Conservation (phyloP, 2,797 vertebrate genomes). For the Tympanoctomys barrerae region DNA sequence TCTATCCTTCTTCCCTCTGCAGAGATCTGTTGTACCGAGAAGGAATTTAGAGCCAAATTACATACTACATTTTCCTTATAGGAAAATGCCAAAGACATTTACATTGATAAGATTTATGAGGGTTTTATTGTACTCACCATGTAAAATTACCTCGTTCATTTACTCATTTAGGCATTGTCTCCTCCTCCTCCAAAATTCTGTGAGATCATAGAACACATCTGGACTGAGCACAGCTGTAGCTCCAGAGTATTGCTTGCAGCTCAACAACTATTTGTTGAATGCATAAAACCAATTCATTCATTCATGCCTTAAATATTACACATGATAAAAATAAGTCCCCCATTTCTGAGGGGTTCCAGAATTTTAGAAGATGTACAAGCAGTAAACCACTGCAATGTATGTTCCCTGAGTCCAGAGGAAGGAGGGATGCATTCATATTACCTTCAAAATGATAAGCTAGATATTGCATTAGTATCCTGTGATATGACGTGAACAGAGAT, state of each 20-base stretch:
- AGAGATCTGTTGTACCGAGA: neutral
- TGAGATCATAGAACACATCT: neutral
- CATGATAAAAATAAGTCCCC: neutral
- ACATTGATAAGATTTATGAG: slow-evolving; percentile 37
- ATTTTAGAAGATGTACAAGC: slow-evolving; percentile 15
- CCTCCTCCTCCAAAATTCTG: slow-evolving; percentile 11
- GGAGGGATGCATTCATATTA: neutral
- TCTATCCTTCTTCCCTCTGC: slow-evolving; percentile 65
- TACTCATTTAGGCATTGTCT: neutral
- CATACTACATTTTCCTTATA: neutral
- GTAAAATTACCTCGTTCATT: slow-evolving; percentile 54
- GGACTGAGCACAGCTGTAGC: neutral
- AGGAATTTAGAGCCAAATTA: slow-evolving; percentile 55
- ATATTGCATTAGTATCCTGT: neutral
- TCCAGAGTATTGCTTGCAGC: neutral
- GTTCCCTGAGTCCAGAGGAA: neutral
- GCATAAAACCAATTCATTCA: slow-evolving; percentile 34
- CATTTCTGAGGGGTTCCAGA: neutral
- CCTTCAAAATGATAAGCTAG: slow-evolving; percentile 34
- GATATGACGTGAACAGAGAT: neutral
- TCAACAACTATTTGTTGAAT: slow-evolving; percentile 46
- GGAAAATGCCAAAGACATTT: slow-evolving; percentile 58
- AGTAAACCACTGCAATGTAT: neutral
- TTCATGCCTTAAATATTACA: slow-evolving; percentile 24
- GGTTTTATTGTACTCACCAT: neutral